Conservation (phyloP, 2,888 invertebrate species). For the Coleophora flavipennella region DNA sequence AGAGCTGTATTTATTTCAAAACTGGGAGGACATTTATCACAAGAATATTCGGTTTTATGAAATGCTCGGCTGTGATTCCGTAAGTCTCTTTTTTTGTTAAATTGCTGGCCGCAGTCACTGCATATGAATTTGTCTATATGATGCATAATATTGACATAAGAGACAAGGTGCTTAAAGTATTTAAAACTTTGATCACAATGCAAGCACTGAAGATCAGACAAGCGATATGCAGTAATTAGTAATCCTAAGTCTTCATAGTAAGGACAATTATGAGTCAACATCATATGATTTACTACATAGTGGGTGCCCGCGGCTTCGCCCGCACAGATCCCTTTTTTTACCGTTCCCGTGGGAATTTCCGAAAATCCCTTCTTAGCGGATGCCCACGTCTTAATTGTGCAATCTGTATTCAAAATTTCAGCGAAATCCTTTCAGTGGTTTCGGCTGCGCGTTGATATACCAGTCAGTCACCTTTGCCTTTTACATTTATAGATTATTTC, state of each 20-base stretch:
- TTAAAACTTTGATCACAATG: slow-evolving; percentile 34
- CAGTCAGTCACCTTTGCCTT: no score
- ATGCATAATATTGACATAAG: slow-evolving; percentile 41
- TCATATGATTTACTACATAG: slow-evolving; percentile 40
- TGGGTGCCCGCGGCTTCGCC: no score
- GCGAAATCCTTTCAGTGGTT: no score
- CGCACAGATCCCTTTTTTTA: no score
- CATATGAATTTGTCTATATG: slow-evolving; percentile 34
- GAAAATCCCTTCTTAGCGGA: no score
- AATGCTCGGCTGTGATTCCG: slow-evolving; percentile 33
- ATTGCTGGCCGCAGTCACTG: slow-evolving; percentile 33
- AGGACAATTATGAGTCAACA: slow-evolving; percentile 32
- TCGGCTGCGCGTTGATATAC: no score
- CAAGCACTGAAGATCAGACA: slow-evolving; percentile 43
- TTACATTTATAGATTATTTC: no score
- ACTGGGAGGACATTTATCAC: slow-evolving; percentile 31
- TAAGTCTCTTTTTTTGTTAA: slow-evolving; percentile 43
- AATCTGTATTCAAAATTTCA: no score
- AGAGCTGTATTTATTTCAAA: slow-evolving; percentile 31
- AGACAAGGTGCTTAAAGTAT: slow-evolving; percentile 34
- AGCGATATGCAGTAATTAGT: slow-evolving; percentile 32
- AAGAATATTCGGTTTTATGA: slow-evolving; percentile 37
- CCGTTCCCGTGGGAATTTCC: no score
- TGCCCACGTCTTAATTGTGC: no score
- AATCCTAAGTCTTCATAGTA: slow-evolving; percentile 33